These are phyloP conservation scores for Lepus timidus DNA, from an alignment of 2,113 vertebrate genomes.

Conservation along the genomic window DNA sequence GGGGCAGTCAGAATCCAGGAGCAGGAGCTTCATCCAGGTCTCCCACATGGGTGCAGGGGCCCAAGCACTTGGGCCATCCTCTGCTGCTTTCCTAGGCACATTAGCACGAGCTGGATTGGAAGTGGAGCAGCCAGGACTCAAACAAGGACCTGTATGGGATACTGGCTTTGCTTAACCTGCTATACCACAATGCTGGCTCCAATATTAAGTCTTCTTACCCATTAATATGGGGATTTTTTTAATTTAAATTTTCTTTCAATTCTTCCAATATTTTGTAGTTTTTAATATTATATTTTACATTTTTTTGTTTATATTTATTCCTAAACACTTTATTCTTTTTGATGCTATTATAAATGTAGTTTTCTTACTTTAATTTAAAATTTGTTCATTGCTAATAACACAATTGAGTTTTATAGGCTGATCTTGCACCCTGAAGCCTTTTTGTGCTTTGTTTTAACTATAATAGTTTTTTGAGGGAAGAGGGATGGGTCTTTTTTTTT, in stretches of 20 bases:
- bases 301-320: background rate
- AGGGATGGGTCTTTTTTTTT: background rate
- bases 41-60: too few species aligned
- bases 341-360: background rate
- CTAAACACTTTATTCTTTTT: constrained; percentile 22
- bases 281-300: background rate
- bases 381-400: background rate
- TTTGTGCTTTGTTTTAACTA: background rate
- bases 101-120: too few species aligned
- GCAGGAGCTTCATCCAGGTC: too few species aligned
- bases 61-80: too few species aligned
- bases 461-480: background rate
- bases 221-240: background rate
- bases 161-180: too few species aligned
- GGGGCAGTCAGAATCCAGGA: too few species aligned
- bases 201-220: background rate
- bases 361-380: constrained; percentile 13
- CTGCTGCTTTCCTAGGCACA: too few species aligned
- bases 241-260: background rate
- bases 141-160: too few species aligned
- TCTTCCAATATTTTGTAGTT: background rate
- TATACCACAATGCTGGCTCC: too few species aligned
- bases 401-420: background rate
- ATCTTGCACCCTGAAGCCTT: background rate
- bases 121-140: too few species aligned